phyloP scores from a whole-genome alignment of 2,888 invertebrate genomes.

The Galerucella calmariensis region DNA sequence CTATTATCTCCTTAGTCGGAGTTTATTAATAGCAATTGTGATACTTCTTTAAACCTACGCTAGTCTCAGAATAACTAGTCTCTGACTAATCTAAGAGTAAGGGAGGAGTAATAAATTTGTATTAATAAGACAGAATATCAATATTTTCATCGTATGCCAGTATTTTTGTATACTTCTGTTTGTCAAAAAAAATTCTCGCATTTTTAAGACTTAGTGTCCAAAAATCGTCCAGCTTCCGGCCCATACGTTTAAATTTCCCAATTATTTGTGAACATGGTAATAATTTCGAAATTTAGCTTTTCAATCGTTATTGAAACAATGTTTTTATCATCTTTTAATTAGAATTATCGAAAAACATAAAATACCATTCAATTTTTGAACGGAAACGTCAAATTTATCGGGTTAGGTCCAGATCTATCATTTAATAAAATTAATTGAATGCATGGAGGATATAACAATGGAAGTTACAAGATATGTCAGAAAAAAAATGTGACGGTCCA shows the following conservation, averaged over 20 bases:
- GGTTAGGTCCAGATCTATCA: neutral
- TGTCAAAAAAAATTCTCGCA: neutral
- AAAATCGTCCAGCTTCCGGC: neutral
- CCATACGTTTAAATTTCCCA: neutral
- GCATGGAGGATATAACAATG: too few relatives aligned
- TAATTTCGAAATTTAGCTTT: neutral
- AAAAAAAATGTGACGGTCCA: too few relatives aligned
- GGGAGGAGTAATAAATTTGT: too few relatives aligned
- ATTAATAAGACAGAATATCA: too few relatives aligned
- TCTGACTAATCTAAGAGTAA: too few relatives aligned
- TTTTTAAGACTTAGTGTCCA: neutral
- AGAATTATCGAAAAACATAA: neutral
- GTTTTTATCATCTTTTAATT: constrained; percentile 7
- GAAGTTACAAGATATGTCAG: too few relatives aligned
- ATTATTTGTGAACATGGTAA: constrained; percentile 1
- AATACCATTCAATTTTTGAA: neutral
- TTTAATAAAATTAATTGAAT: neutral
- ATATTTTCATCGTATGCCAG: too few relatives aligned
- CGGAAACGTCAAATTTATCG: neutral
- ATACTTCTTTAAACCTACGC: too few relatives aligned
- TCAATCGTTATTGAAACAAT: neutral
- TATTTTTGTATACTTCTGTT: neutral
- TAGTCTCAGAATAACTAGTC: too few relatives aligned
- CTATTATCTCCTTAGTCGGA: too few relatives aligned
- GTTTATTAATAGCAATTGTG: too few relatives aligned